Percentiles rank a stretch among this genome's conserved stretches.
phyloP scores from a whole-genome alignment of 2,888 invertebrate species.

The Criorhina ranunculi region DNA sequence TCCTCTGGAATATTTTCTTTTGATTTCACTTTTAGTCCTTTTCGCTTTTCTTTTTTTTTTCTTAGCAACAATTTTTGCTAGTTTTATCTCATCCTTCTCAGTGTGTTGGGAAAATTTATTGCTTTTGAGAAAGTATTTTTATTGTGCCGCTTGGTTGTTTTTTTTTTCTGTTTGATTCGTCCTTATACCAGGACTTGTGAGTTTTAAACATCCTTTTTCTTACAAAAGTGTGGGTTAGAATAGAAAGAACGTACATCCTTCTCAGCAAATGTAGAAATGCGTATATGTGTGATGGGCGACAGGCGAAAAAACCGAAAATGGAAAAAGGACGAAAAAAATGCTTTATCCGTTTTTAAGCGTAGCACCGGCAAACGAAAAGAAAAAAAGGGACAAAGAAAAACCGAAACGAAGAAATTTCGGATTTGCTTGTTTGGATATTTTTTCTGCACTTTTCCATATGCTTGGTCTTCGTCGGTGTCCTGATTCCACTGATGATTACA shows the following conservation, averaged over 20 bases:
- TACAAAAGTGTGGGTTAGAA: constrained; percentile 4
- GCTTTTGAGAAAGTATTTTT: constrained; percentile 60
- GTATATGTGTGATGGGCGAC: constrained; percentile 34
- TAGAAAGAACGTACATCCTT: constrained; percentile 24
- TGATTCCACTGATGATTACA: constrained; percentile 55
- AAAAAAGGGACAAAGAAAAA: not conserved
- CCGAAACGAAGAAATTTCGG: constrained; percentile 33
- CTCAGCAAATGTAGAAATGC: constrained; percentile 43
- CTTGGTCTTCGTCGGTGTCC: constrained; percentile 39
- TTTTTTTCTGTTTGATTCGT: constrained; percentile 41
- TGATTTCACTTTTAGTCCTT: constrained; percentile 72
- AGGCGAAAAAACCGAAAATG: constrained; percentile 1
- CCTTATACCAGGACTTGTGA: constrained; percentile 41
- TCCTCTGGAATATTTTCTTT: constrained; percentile 65
- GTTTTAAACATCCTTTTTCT: constrained; percentile 48
- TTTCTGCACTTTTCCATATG: constrained; percentile 12
- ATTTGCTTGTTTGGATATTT: constrained; percentile 23
- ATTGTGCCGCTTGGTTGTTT: not conserved
- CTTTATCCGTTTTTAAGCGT: constrained; percentile 36
- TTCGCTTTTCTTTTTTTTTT: constrained; percentile 13
- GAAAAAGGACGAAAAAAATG: not conserved
- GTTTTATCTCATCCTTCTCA: constrained; percentile 57
- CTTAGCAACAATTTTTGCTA: constrained; percentile 51
- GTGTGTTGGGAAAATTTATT: constrained; percentile 71
- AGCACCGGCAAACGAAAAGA: constrained; percentile 2